Evolutionary conservation across 2,113 vertebrate species (phyloP).

Genomic region (Jacana jacana): DNA sequence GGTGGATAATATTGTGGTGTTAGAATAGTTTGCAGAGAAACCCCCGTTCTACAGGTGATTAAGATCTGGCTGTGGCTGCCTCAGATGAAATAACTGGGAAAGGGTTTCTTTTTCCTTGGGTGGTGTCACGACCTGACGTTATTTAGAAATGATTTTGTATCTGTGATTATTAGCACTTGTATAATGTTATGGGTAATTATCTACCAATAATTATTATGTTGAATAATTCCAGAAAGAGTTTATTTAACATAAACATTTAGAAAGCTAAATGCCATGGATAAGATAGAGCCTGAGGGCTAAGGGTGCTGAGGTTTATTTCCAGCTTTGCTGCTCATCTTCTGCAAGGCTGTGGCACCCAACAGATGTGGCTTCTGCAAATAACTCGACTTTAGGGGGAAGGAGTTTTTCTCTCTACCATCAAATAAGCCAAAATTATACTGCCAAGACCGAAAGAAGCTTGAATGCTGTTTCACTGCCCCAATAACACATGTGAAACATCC

Average conservation of each 20-base stretch:
- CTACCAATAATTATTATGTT: not conserved
- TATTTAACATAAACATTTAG: not conserved
- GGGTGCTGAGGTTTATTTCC: not conserved
- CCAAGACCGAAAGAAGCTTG: not conserved
- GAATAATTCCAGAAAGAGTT: conserved; percentile 1
- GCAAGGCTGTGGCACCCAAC: not conserved
- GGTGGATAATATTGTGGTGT: rapidly evolving
- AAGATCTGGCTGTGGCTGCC: not conserved
- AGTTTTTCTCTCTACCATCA: not conserved
- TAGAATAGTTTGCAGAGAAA: not conserved
- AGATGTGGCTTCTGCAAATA: not conserved
- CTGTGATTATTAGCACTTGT: not conserved
- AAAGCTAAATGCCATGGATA: not conserved
- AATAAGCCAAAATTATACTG: not conserved
- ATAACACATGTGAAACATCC: not conserved
- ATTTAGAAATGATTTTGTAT: not conserved
- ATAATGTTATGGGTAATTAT: not conserved
- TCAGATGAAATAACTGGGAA: not conserved
- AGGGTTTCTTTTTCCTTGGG: not conserved
- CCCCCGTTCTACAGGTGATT: not conserved
- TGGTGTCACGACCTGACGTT: not conserved
- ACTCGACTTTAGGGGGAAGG: not conserved
- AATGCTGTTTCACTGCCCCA: not conserved
- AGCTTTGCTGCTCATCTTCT: not conserved
- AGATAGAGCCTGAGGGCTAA: not conserved